A percentile compares a stretch with the other conserved stretches of the same genome.
Conservation (phyloP, 2,888 invertebrate genomes). For the Nycteola revayana region DNA sequence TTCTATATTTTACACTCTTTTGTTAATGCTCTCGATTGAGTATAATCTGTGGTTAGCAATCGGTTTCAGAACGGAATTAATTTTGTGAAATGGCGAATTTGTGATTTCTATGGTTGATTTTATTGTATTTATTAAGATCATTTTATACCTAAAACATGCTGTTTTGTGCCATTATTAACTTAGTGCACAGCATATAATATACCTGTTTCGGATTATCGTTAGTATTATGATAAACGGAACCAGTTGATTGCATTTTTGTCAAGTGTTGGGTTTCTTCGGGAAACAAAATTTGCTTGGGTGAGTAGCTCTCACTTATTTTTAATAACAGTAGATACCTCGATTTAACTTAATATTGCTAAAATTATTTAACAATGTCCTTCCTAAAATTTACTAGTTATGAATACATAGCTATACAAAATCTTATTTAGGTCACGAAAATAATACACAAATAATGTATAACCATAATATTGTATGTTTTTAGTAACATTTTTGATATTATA, state of each 20-base stretch:
- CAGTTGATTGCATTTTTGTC: slow-evolving; percentile 48
- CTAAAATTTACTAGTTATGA: slow-evolving; percentile 1
- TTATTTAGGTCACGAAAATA: slow-evolving; percentile 38
- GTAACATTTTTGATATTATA: slow-evolving; percentile 8
- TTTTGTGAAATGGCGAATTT: slow-evolving; percentile 78
- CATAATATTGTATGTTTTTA: slow-evolving; percentile 8
- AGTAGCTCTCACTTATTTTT: slow-evolving; percentile 19
- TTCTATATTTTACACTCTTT: no score
- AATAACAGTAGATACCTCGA: not conserved
- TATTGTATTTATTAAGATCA: slow-evolving; percentile 42
- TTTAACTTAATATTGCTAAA: not conserved
- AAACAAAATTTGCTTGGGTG: slow-evolving; percentile 48
- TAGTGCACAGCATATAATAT: slow-evolving; percentile 35
- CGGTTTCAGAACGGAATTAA: slow-evolving; percentile 32
- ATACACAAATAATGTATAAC: slow-evolving; percentile 31
- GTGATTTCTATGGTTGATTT: slow-evolving; percentile 61
- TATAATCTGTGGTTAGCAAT: no score
- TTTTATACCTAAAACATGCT: slow-evolving; percentile 52
- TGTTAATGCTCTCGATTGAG: no score
- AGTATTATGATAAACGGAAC: slow-evolving; percentile 45
- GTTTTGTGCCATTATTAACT: slow-evolving; percentile 42
- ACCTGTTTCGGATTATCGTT: slow-evolving; percentile 35
- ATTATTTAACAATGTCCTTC: not conserved
- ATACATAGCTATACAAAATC: slow-evolving; percentile 7
- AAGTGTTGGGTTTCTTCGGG: slow-evolving; percentile 49